phyloP scores from a whole-genome alignment of 2,888 invertebrate species.

The Eilema sororculum region DNA sequence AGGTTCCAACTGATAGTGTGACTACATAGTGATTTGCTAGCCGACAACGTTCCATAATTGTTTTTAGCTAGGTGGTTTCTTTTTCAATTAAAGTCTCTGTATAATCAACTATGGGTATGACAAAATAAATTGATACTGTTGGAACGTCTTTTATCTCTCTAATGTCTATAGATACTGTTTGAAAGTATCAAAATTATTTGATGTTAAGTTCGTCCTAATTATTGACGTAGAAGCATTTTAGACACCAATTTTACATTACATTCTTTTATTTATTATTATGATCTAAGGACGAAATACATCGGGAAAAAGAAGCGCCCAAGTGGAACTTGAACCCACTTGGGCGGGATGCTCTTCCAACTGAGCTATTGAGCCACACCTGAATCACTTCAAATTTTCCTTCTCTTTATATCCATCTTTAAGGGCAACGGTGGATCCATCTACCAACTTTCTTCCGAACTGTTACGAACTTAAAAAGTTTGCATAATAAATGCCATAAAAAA shows the following conservation, averaged over 20 bases:
- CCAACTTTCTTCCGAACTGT: no score
- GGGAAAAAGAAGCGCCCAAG: no score
- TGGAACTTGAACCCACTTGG: no score
- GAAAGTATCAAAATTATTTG: neutral
- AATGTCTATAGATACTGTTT: neutral
- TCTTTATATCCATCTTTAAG: no score
- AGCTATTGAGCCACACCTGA: no score
- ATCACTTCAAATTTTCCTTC: no score
- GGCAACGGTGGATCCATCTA: no score
- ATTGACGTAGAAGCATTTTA: neutral
- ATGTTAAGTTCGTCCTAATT: neutral
- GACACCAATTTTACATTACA: neutral
- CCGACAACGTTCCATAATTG: constrained; percentile 16
- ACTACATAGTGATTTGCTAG: constrained; percentile 37
- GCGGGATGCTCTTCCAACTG: no score
- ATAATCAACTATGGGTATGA: constrained; percentile 8
- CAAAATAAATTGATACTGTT: constrained; percentile 11
- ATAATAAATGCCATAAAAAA: no score
- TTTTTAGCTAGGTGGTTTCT: constrained; percentile 11
- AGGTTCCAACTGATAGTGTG: constrained; percentile 44
- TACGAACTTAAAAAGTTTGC: no score
- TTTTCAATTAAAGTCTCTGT: constrained; percentile 18
- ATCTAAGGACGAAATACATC: no score
- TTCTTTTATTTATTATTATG: neutral
- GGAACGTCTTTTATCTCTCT: neutral